Evolutionary conservation across 2,797 vertebrate species (phyloP), one percentile per base, ranked within the genome.

Genomic region (Eulemur coronatus): DNA sequence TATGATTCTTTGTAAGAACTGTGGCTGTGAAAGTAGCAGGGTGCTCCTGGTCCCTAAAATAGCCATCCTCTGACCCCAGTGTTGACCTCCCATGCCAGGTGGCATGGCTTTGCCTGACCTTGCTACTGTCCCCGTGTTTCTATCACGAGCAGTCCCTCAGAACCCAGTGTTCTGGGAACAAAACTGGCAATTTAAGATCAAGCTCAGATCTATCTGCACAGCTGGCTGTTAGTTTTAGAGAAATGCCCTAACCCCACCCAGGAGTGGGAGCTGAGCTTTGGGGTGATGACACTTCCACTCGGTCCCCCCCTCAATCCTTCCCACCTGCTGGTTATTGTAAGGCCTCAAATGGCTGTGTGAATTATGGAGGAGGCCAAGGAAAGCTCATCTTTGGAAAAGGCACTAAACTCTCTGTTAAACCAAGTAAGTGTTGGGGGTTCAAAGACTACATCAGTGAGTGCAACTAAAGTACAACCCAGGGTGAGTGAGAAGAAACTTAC

Each of bases 321-420:
- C 86, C 46, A 70, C 78, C 65, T 35, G 73, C 52, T 94, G 92
- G 82, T 98, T 97, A 89, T 93, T 97, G 97, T 97, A 97, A 97
- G 67, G 93, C 59, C 17, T 38, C 28, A 1, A 52, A 28, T 78
- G 93, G 94, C 97, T 97, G 96, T 97, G 97, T 94, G 95, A 95
- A 85, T 91, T 96, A 38, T 48, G 96, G 89, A 97, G 18, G 43
- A 33, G 0, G 0, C 61, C 28, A 28, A 91, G 78, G 3, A 89
- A 96, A 90, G 41, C 90, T 97, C 86, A 79, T 65, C 73, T 98
- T 98, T 86, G 98, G 98, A 80, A 96, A 92, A 97, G 97, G 97
- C 76, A 97, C 97, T 35, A 41, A 46, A 46, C 95, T 98, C 65
- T 96, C 87, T 46, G 84, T 98, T 63, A 84, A 91, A 88, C 26